phyloP scores from a whole-genome alignment of 1,140 invertebrate genomes.

The Heliothis subflexa region DNA sequence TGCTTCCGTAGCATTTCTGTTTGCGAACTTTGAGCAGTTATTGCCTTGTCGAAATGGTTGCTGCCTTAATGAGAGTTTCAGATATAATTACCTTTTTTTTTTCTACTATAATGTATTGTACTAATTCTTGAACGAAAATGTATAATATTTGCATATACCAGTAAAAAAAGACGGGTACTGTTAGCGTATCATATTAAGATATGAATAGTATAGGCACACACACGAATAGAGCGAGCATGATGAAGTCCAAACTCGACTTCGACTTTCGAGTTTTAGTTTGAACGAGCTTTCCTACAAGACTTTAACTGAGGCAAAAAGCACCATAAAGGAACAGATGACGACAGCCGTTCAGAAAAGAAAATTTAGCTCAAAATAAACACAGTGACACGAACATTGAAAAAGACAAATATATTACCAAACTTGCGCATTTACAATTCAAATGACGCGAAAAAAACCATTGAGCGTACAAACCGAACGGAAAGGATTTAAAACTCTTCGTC shows the following conservation, averaged over 20 bases:
- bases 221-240: too few relatives aligned
- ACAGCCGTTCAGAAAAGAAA: slow-evolving; percentile 39
- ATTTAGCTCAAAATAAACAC: slow-evolving; percentile 39
- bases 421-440: slow-evolving; percentile 64
- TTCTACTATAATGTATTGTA: neutral
- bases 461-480: slow-evolving; percentile 59
- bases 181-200: too few relatives aligned
- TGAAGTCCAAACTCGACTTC: too few relatives aligned
- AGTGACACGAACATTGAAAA: slow-evolving; percentile 12
- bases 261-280: too few relatives aligned
- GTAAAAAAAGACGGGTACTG: too few relatives aligned
- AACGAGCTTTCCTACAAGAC: too few relatives aligned
- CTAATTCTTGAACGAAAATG: too few relatives aligned
- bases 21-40: slow-evolving; percentile 32
- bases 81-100: slow-evolving; percentile 38
- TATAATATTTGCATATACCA: too few relatives aligned
- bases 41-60: slow-evolving; percentile 37
- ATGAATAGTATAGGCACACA: too few relatives aligned
- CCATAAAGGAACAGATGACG: slow-evolving; percentile 1
- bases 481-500: slow-evolving; percentile 61
- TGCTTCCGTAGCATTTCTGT: slow-evolving; percentile 31
- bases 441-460: slow-evolving; percentile 59
- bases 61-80: slow-evolving; percentile 27
- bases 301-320: neutral
- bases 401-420: slow-evolving; percentile 52